Conservation (phyloP, 1,140 invertebrate genomes). For the Sinonovacula constricta region DNA sequence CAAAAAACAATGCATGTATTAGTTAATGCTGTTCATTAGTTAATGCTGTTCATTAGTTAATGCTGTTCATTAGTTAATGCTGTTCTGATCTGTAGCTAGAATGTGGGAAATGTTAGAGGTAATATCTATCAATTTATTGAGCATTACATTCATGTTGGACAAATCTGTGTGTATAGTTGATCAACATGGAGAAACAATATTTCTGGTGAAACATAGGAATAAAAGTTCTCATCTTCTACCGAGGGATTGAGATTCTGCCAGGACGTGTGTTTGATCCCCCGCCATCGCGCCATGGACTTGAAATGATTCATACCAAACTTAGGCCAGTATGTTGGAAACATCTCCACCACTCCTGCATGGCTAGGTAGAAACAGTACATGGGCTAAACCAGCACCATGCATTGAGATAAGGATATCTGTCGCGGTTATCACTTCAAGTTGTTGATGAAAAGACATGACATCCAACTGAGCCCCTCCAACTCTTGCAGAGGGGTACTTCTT, state of each 20-base stretch:
- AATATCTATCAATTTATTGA: too few relatives aligned
- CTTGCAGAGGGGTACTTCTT: conserved; percentile 33
- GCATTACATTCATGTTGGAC: too few relatives aligned
- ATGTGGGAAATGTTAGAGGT: too few relatives aligned
- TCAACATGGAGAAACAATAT: conserved; percentile 16
- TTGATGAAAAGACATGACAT: conserved; percentile 62
- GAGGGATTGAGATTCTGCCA: conserved; percentile 68
- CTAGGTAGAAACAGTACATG: conserved; percentile 96
- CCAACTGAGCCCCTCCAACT: conserved; percentile 66
- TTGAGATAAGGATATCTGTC: conserved; percentile 95
- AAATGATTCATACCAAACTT: conserved; percentile 65
- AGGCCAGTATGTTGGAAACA: conserved; percentile 81
- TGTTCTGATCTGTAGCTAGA: too few relatives aligned
- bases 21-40: too few relatives aligned
- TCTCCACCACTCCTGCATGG: conserved; percentile 96
- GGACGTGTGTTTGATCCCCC: conserved; percentile 63
- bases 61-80: too few relatives aligned
- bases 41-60: too few relatives aligned
- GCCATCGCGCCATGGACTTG: conserved; percentile 68
- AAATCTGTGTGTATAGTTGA: conserved; percentile 20
- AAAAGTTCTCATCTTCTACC: conserved; percentile 58
- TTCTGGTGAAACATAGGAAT: conserved; percentile 60
- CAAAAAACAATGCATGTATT: too few relatives aligned
- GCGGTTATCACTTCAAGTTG: conserved; percentile 80
- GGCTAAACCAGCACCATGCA: conserved; percentile 97